Evolutionary conservation across 2,797 vertebrate genomes (phyloP).

Genomic region (Hippocampus kuda): DNA sequence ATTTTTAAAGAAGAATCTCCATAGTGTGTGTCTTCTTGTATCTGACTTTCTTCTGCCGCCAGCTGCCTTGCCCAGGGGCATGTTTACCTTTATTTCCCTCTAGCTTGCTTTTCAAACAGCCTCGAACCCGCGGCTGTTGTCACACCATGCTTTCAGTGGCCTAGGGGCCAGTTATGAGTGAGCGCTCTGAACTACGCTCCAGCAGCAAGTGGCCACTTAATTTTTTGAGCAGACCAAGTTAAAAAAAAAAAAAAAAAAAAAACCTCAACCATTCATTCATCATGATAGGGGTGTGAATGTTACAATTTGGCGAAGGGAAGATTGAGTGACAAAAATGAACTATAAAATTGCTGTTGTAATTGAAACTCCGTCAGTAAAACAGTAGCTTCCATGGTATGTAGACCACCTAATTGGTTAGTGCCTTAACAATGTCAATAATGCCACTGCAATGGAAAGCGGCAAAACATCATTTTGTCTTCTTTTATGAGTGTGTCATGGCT

Average conservation of each 20-base stretch:
- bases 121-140: neutral
- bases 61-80: neutral
- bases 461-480: constrained; percentile 2
- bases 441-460: neutral
- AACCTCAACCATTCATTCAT: neutral
- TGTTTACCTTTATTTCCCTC: neutral
- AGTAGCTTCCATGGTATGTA: neutral
- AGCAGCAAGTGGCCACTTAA: neutral
- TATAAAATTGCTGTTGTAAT: neutral
- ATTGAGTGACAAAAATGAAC: neutral
- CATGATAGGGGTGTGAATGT: neutral
- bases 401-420: neutral
- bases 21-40: neutral
- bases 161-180: neutral
- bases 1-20: neutral
- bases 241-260: neutral
- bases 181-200: neutral
- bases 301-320: neutral
- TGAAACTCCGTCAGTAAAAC: neutral
- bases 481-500: constrained; percentile 4
- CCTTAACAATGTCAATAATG: neutral
- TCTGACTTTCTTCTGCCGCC: neutral
- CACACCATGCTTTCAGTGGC: neutral
- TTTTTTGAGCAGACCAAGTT: neutral
- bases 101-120: neutral